Conservation (phyloP, 2,888 invertebrate species). For the Diarsia dahlii region DNA sequence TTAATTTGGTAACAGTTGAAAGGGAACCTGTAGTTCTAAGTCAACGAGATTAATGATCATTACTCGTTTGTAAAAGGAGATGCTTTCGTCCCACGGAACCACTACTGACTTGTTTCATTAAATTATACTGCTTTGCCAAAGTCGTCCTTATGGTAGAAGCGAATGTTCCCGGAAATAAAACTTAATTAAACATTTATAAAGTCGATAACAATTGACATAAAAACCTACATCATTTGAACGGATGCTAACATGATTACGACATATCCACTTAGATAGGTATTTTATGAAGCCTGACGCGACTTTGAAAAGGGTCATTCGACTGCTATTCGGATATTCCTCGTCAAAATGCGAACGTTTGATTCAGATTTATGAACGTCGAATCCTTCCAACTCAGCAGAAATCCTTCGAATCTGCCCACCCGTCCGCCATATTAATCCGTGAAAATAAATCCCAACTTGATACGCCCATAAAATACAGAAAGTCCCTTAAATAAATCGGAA, state of each 20-base stretch:
- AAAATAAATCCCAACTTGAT: conserved; percentile 71
- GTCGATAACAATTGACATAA: conserved; percentile 33
- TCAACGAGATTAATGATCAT: background rate
- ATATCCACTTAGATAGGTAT: conserved; percentile 56
- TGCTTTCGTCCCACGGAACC: background rate
- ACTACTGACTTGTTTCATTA: conserved; percentile 3
- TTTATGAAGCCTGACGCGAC: conserved; percentile 59
- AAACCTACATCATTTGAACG: conserved; percentile 40
- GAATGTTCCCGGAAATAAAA: background rate
- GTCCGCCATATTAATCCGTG: conserved; percentile 64
- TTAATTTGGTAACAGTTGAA: background rate
- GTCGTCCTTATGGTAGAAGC: background rate
- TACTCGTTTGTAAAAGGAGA: background rate
- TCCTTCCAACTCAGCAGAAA: conserved; percentile 68
- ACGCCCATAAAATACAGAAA: conserved; percentile 70
- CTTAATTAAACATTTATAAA: conserved; percentile 21
- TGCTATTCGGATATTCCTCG: conserved; percentile 65
- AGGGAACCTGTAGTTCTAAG: background rate
- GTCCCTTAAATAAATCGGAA: conserved; percentile 64
- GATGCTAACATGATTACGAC: conserved; percentile 48
- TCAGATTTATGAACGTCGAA: conserved; percentile 77
- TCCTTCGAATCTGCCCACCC: conserved; percentile 61
- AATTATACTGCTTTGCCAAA: background rate
- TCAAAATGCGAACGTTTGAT: conserved; percentile 74
- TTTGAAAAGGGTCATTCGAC: conserved; percentile 77